These are phyloP conservation scores for Lacerta bilineata DNA, from an alignment of 2,797 vertebrate genomes.

Conservation along the genomic window DNA sequence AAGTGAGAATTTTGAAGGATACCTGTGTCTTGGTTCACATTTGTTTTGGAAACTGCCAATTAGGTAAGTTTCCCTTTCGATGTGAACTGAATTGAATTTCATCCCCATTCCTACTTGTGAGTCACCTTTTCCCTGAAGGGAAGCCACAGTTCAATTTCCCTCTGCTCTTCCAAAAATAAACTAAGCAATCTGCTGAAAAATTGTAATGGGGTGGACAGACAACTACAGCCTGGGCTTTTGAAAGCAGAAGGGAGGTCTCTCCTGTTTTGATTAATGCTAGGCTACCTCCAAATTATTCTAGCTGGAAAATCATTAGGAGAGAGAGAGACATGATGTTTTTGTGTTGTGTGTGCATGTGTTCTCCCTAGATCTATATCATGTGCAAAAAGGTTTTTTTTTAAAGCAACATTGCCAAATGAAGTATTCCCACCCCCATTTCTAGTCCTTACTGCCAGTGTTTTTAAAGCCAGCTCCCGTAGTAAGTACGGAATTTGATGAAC, in stretches of 20 bases:
- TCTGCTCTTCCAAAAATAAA: conserved; percentile 19
- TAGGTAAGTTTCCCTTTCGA: too few species aligned
- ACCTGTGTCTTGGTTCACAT: too few species aligned
- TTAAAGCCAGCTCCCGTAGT: background rate
- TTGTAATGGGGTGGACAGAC: conserved; percentile 8
- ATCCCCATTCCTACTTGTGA: background rate
- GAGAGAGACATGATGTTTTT: background rate
- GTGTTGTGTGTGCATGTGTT: background rate
- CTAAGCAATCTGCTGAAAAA: conserved; percentile 12
- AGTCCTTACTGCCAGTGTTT: too few species aligned
- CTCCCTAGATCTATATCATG: background rate
- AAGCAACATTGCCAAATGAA: background rate
- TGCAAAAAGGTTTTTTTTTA: background rate
- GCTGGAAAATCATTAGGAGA: conserved; percentile 31
- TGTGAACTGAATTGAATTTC: too few species aligned
- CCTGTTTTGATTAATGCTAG: conserved; percentile 41
- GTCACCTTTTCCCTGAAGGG: background rate
- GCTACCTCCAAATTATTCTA: conserved; percentile 32
- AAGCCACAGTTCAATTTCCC: background rate
- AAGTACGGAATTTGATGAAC: background rate
- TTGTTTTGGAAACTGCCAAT: too few species aligned
- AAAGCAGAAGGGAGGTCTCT: conserved; percentile 21
- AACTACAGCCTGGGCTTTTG: conserved; percentile 4
- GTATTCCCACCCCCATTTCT: background rate
- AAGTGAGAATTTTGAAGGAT: too few species aligned